These are phyloP conservation scores for Bagarius yarrelli DNA, from an alignment of 2,113 vertebrate genomes.

Conservation along the genomic window DNA sequence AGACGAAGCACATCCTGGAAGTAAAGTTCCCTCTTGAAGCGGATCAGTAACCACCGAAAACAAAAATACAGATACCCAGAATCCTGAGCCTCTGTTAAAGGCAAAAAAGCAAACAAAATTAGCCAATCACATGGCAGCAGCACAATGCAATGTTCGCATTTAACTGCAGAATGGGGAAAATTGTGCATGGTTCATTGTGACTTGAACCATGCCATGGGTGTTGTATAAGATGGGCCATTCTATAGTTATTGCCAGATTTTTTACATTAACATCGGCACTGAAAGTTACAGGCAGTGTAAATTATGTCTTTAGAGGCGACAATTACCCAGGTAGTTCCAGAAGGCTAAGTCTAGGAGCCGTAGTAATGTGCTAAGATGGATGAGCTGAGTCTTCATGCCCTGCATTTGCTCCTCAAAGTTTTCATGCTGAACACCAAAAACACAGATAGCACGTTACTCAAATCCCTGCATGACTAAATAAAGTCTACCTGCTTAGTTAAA, in stretches of 20 bases:
- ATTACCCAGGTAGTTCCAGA: slow-evolving; percentile 95
- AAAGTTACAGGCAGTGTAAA: no score
- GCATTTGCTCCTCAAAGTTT: slow-evolving; percentile 99
- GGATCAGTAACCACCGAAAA: slow-evolving; percentile 96
- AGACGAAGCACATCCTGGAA: slow-evolving; percentile 94
- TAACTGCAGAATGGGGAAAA: no score
- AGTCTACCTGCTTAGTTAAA: background rate
- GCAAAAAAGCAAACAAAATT: slow-evolving; percentile 3
- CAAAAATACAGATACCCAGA: slow-evolving; percentile 98
- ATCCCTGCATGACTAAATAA: background rate
- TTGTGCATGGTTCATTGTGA: no score
- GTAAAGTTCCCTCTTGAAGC: slow-evolving; percentile 95
- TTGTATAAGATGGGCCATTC: no score
- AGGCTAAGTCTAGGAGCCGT: slow-evolving; percentile 86
- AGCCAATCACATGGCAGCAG: background rate
- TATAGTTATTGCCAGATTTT: no score
- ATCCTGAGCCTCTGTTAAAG: slow-evolving; percentile 87
- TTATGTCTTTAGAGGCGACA: background rate
- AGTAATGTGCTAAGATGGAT: slow-evolving; percentile 92
- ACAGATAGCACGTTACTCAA: background rate
- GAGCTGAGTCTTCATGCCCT: slow-evolving; percentile 97
- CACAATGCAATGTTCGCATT: background rate
- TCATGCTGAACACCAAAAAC: slow-evolving; percentile 77
- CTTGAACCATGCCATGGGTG: no score
- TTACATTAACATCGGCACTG: no score